phyloP scores from a whole-genome alignment of 2,888 invertebrate species.

The Laspeyria flexula region DNA sequence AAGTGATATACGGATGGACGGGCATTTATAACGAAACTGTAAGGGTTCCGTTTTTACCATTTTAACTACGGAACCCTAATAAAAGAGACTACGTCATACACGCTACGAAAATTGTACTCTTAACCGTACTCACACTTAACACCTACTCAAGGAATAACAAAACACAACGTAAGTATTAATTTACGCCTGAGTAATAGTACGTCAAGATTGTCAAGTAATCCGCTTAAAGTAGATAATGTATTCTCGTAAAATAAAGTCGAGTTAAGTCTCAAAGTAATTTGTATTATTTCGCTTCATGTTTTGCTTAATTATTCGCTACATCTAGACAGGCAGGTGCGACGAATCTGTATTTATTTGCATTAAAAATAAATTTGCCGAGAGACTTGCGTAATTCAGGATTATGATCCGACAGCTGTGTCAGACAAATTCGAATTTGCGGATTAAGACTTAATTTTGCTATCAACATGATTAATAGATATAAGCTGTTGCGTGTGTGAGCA shows the following conservation, averaged over 20 bases:
- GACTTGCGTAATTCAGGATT: conserved; percentile 78
- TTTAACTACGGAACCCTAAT: too few relatives aligned
- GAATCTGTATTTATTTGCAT: conserved; percentile 84
- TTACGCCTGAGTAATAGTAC: conserved; percentile 52
- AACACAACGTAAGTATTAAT: conserved; percentile 46
- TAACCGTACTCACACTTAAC: conserved; percentile 27
- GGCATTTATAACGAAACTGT: too few relatives aligned
- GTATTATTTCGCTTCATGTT: conserved; percentile 80
- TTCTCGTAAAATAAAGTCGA: conserved; percentile 71
- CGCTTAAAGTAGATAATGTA: conserved; percentile 64
- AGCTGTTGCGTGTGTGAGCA: conserved; percentile 42
- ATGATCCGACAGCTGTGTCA: conserved; percentile 77
- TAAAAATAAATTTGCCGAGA: conserved; percentile 79
- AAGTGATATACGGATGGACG: too few relatives aligned
- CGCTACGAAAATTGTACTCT: too few relatives aligned
- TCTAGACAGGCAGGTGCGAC: conserved; percentile 80
- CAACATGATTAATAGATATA: conserved; percentile 65
- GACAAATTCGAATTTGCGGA: conserved; percentile 75
- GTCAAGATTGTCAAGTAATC: conserved; percentile 65
- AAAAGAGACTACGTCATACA: too few relatives aligned
- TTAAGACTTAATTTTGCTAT: conserved; percentile 74
- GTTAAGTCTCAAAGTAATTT: conserved; percentile 78
- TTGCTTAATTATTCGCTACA: conserved; percentile 79
- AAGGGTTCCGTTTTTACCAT: too few relatives aligned
- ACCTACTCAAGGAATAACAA: conserved; percentile 24